Base-by-base conservation (phyloP, 1,140 invertebrate genomes). In the Pissodes strobi region DNA sequence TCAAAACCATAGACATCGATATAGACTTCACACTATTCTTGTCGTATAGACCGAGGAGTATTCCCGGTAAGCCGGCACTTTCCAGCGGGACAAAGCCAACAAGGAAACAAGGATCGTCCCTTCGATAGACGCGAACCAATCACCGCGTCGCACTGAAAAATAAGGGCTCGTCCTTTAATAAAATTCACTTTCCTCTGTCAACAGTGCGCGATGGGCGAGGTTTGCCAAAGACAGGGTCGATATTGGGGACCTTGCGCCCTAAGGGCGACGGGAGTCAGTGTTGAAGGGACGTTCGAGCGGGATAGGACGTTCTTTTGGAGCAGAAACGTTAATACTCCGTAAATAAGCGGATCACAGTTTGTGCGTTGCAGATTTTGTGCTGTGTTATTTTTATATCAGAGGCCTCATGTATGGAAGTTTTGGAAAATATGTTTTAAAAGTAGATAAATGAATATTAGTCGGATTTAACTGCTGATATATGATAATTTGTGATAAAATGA, bases 211-310 rank as follows among this genome's bases (percentile, higher is more conserved):
- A 68, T 68, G 62, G 59, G 64, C 69, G 67, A 67, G 63, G 51
- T 63, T 49, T 64, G 74, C 68, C 70, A 72, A 59, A 72, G 71
- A 64, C 70, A 78, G 81, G 80, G 81, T 71, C 78, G 79, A 81
- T 79, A 80, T 78, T 76, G 75, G 75, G 48, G 74, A 69, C 69
- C 67, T 71, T 72, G 74, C 74, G 74, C 74, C 72, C 63, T 73
- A 63, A 66, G 48, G 22, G 49, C 58, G 38, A 51, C 21, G 37
- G 19, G 17, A 46, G 27, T 48, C 70, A 74, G 72, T 73, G 17
- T n/a, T 13, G 30, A n/a, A 10, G 10, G 9, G 15, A 34, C 22
- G 4, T 13, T 38, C 34, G 43, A 19, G 19, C 23, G 9, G 13
- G 18, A 22, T 18, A 30, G 38, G 27, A 37, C 37, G 10, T 39